Evolutionary conservation across 2,888 invertebrate species (phyloP).

Genomic region (Calephelis perditalis): DNA sequence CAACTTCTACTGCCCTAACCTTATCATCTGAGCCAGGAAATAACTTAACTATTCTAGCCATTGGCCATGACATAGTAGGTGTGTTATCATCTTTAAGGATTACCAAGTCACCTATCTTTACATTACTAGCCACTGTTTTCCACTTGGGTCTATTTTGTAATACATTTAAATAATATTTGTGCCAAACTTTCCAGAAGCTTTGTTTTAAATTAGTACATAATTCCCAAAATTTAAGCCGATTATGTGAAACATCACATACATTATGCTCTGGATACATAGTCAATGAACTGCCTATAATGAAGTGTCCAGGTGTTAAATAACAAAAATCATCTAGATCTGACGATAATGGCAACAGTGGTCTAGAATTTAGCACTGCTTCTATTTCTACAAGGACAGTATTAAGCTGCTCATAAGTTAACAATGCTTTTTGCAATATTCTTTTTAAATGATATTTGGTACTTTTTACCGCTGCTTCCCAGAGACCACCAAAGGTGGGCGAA

Average conservation of each 20-base stretch:
- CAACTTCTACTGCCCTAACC: too few species aligned
- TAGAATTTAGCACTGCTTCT: not conserved
- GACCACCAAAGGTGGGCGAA: constrained; percentile 22
- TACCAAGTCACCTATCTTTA: too few species aligned
- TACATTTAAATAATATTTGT: too few species aligned
- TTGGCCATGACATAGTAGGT: too few species aligned
- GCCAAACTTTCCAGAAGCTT: too few species aligned
- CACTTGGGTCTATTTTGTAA: too few species aligned
- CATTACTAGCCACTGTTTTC: constrained; percentile 14
- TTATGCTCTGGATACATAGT: not conserved
- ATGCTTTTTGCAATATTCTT: constrained; percentile 18
- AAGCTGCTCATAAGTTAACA: not conserved
- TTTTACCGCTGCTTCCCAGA: constrained; percentile 21
- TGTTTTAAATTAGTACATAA: too few species aligned
- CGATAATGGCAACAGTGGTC: not conserved
- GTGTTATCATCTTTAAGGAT: too few species aligned
- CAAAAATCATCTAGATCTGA: not conserved
- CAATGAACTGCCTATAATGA: not conserved
- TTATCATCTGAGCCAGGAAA: too few species aligned
- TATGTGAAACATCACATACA: not conserved
- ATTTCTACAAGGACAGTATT: not conserved
- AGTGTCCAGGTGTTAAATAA: not conserved
- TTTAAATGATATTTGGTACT: constrained; percentile 26
- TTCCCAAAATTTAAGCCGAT: constrained; percentile 23
- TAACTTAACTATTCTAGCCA: too few species aligned